Conservation (phyloP, 2,888 invertebrate genomes). For the Campaea margaritaria region DNA sequence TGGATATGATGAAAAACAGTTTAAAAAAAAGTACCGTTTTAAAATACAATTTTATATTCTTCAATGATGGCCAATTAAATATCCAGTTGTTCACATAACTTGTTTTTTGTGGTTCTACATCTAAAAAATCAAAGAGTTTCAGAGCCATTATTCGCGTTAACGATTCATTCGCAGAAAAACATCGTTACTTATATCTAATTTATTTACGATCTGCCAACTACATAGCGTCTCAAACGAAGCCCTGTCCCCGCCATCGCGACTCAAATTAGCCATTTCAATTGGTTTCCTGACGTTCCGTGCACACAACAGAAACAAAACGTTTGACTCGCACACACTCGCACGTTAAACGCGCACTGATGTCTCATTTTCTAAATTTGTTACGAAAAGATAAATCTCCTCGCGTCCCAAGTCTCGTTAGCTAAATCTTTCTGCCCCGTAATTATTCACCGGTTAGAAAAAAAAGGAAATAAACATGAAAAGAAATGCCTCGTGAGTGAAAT, state of each 20-base stretch:
- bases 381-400: conserved; percentile 81
- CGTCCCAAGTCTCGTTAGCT: conserved; percentile 79
- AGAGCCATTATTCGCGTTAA: conserved; percentile 55
- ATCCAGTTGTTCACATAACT: conserved; percentile 16
- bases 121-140: conserved; percentile 30
- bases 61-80: conserved; percentile 14
- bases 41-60: background rate
- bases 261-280: conserved; percentile 80
- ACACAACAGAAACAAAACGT: conserved; percentile 58
- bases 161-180: conserved; percentile 50
- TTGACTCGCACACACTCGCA: conserved; percentile 50
- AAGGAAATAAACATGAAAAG: conserved; percentile 76
- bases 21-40: background rate
- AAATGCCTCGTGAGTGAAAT: conserved; percentile 71
- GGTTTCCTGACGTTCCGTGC: conserved; percentile 64
- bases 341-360: conserved; percentile 70
- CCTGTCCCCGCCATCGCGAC: conserved; percentile 56
- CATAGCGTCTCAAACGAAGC: conserved; percentile 53
- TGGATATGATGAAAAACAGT: too few relatives aligned
- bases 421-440: conserved; percentile 79
- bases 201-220: conserved; percentile 70
- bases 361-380: conserved; percentile 84
- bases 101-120: conserved; percentile 16
- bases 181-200: conserved; percentile 53
- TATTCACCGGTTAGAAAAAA: conserved; percentile 70